These are phyloP conservation scores for Theonella swinhoei DNA, from an alignment of 37 sponge, comb jelly and placozoan species.

Conservation along the genomic window DNA sequence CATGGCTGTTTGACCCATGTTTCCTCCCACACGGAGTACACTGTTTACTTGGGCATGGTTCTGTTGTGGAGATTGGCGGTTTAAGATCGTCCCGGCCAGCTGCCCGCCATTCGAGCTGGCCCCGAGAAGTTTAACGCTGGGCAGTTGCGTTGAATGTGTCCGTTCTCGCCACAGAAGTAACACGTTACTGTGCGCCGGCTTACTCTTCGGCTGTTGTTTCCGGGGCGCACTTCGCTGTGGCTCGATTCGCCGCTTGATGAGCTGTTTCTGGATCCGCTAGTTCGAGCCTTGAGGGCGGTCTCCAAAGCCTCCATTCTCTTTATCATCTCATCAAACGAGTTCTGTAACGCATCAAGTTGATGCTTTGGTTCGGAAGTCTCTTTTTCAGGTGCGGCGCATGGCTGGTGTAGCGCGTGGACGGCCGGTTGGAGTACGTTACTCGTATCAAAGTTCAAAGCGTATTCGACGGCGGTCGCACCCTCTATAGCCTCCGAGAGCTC, in stretches of 20 bases:
- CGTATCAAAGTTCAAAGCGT: slow-evolving; percentile 42
- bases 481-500: slow-evolving; percentile 19
- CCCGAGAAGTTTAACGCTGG: slow-evolving; percentile 22
- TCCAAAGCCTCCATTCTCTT: not conserved
- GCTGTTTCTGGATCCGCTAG: too few relatives aligned
- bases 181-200: slow-evolving; percentile 6
- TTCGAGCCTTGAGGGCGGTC: not conserved
- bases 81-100: slow-evolving; percentile 15
- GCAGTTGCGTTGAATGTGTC: slow-evolving; percentile 17
- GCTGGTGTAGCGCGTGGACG: not conserved
- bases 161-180: slow-evolving; percentile 18
- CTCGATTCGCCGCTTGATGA: too few relatives aligned
- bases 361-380: too few relatives aligned
- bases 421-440: too few relatives aligned
- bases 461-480: slow-evolving; percentile 16
- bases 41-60: not conserved
- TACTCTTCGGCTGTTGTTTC: too few relatives aligned
- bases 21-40: not conserved
- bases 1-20: not conserved
- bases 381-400: too few relatives aligned
- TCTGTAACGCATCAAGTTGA: too few relatives aligned
- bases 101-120: slow-evolving; percentile 19
- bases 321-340: too few relatives aligned
- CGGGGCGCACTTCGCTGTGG: too few relatives aligned
- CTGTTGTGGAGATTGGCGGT: not conserved